Evolutionary conservation across 2,797 vertebrate genomes (phyloP).

Genomic region (Takifugu ocellatus): DNA sequence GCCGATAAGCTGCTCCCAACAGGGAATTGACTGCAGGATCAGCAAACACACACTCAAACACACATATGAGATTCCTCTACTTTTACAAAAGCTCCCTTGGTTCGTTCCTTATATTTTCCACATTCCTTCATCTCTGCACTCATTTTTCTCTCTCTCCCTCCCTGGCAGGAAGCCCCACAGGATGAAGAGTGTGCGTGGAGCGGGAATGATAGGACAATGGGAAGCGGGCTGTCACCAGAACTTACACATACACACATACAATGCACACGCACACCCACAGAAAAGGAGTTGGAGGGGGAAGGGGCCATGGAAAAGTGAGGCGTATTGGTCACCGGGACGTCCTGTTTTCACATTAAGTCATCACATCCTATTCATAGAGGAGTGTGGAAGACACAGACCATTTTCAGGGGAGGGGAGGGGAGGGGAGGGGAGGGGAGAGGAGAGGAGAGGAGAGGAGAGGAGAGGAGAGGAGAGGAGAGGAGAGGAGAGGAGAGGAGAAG

Average conservation of each 20-base stretch:
- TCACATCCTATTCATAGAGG: conserved; percentile 54
- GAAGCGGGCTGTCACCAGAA: conserved; percentile 74
- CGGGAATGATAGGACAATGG: conserved; percentile 80
- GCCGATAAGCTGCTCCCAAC: conserved; percentile 67
- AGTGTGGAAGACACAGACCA: neutral
- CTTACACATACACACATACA: conserved; percentile 34
- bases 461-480: too few species aligned
- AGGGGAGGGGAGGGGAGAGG: too few species aligned
- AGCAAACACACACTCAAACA: conserved; percentile 17
- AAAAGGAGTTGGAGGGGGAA: conserved; percentile 7
- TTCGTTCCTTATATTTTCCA: conserved; percentile 10
- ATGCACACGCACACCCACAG: conserved; percentile 23
- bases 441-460: too few species aligned
- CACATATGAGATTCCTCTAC: conserved; percentile 18
- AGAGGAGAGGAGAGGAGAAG: too few species aligned
- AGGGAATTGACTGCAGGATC: conserved; percentile 37
- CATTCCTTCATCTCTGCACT: conserved; percentile 16
- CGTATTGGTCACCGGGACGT: conserved; percentile 66
- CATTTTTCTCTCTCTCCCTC: conserved; percentile 2
- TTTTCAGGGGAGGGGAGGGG: too few species aligned
- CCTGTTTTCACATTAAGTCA: conserved; percentile 78
- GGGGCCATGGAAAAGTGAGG: conserved; percentile 67
- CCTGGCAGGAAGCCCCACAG: conserved; percentile 75
- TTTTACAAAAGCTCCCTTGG: conserved; percentile 24
- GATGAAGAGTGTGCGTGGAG: conserved; percentile 73